A percentile compares a stretch with the other conserved stretches of the same genome.
These are phyloP conservation scores for Poecilia picta DNA, from an alignment of 2,797 vertebrate genomes.

Conservation along the genomic window DNA sequence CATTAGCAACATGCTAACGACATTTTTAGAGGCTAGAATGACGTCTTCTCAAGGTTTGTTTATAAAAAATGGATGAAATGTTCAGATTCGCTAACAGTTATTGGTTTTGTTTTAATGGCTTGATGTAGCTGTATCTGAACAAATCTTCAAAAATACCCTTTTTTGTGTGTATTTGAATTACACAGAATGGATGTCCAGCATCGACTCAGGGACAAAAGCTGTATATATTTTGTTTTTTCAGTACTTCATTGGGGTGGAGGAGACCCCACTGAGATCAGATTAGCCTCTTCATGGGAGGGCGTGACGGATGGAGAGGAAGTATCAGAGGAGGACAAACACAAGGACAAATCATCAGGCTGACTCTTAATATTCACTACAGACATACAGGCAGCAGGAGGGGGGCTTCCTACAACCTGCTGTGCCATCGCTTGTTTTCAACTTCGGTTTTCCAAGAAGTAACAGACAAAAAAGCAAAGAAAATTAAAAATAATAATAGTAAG, in stretches of 20 bases:
- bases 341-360: slow-evolving; percentile 65
- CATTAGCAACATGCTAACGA: not conserved
- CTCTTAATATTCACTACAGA: slow-evolving; percentile 72
- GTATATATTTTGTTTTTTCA: slow-evolving; percentile 29
- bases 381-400: slow-evolving; percentile 58
- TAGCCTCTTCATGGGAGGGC: slow-evolving; percentile 70
- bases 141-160: not conserved
- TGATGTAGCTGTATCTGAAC: not conserved
- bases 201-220: slow-evolving; percentile 51
- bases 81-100: not conserved
- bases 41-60: not conserved
- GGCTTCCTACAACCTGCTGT: not conserved
- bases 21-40: not conserved
- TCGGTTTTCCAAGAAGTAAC: slow-evolving; percentile 7
- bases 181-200: not conserved
- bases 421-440: slow-evolving; percentile 40
- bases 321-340: slow-evolving; percentile 74
- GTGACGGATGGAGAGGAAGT: slow-evolving; percentile 72
- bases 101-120: not conserved
- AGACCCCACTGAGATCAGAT: slow-evolving; percentile 69
- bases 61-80: not conserved
- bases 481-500: not conserved
- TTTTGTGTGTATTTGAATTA: not conserved
- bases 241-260: slow-evolving; percentile 57
- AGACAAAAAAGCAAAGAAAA: not conserved